Evolutionary conservation across 2,888 invertebrate species (phyloP).

Genomic region (Macrophya alboannulata): DNA sequence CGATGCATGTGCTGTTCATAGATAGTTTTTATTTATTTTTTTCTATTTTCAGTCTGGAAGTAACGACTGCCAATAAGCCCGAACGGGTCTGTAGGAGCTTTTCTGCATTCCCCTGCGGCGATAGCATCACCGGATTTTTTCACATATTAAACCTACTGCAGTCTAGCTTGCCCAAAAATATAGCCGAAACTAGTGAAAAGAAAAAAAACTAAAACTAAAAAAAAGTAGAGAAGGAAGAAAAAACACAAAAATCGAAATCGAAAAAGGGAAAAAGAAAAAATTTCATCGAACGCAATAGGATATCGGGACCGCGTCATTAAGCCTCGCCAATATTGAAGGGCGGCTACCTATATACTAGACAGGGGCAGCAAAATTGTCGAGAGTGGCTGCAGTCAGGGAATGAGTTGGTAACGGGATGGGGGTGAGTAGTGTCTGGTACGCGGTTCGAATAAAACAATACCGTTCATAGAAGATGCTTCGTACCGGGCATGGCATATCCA

Average conservation of each 20-base stretch:
- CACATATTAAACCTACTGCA: conserved; percentile 72
- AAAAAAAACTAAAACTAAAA: conserved; percentile 56
- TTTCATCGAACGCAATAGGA: conserved; percentile 65
- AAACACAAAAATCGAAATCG: conserved; percentile 52
- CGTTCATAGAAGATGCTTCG: conserved; percentile 74
- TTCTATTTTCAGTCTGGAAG: conserved; percentile 68
- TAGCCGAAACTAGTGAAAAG: conserved; percentile 1
- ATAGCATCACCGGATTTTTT: conserved; percentile 69
- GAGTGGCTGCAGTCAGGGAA: conserved; percentile 71
- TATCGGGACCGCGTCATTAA: conserved; percentile 74
- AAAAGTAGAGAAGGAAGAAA: conserved; percentile 13
- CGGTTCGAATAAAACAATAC: conserved; percentile 79
- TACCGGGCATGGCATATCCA: conserved; percentile 60
- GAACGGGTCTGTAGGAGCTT: conserved; percentile 8
- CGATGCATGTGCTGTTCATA: conserved; percentile 32
- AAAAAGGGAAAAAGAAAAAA: conserved; percentile 52
- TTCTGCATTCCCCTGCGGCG: conserved; percentile 57
- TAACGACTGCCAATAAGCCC: conserved; percentile 76
- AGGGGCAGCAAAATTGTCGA: conserved; percentile 76
- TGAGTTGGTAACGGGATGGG: conserved; percentile 61
- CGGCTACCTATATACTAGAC: conserved; percentile 58
- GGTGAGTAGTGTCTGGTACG: conserved; percentile 78
- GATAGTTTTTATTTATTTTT: conserved; percentile 60
- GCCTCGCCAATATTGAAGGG: conserved; percentile 67
- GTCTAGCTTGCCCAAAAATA: neutral